phyloP scores from a whole-genome alignment of 92 coral and sea anemone genomes.

The Blastomussa wellsi region DNA sequence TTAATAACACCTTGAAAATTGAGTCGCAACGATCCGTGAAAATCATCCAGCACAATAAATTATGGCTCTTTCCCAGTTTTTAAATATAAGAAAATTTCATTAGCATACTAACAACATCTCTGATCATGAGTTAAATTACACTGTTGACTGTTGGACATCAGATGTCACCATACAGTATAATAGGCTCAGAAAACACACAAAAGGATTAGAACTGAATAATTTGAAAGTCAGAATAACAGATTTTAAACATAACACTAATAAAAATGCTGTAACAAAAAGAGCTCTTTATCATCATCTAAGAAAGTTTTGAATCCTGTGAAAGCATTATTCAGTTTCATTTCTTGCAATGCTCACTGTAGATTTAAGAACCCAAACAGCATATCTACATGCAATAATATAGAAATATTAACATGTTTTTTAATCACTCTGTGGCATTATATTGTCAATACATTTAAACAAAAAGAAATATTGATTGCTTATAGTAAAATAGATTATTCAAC shows the following conservation, averaged over 20 bases:
- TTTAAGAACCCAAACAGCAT: neutral
- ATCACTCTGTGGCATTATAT: neutral
- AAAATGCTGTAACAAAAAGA: neutral
- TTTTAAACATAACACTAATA: neutral
- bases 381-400: neutral
- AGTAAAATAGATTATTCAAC: neutral
- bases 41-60: neutral
- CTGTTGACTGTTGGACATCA: neutral
- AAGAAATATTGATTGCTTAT: neutral
- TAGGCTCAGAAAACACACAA: neutral
- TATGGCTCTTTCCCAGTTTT: neutral
- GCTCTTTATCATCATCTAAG: neutral
- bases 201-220: neutral
- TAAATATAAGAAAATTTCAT: neutral
- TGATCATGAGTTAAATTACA: too few species aligned
- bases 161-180: neutral
- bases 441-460: neutral
- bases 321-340: neutral
- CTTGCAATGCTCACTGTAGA: neutral
- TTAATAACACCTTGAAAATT: neutral
- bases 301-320: neutral
- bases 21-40: neutral
- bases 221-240: neutral
- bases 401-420: neutral
- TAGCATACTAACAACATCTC: constrained; percentile 12